phyloP scores from a whole-genome alignment of 2,797 vertebrate species.

The Lindbergichthys nudifrons region DNA sequence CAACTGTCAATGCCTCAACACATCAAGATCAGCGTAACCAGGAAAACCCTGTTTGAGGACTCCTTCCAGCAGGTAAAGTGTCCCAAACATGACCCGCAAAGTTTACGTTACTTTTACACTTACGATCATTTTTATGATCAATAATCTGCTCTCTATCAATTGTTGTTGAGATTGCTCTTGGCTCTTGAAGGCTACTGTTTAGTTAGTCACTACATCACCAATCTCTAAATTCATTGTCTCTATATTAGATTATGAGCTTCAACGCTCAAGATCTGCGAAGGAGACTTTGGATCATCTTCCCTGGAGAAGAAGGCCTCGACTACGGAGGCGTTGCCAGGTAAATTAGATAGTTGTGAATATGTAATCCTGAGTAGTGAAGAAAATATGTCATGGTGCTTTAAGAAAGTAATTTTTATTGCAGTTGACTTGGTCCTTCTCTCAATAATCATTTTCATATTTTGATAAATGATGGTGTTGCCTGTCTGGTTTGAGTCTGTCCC shows the following conservation, averaged over 20 bases:
- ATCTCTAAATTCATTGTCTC: neutral
- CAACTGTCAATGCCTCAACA: slow-evolving; percentile 97
- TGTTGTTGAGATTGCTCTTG: too few relatives aligned
- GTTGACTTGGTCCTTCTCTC: neutral
- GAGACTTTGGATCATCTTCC: slow-evolving; percentile 97
- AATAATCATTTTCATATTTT: neutral
- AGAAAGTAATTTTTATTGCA: neutral
- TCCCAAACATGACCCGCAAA: neutral
- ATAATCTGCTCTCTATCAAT: too few relatives aligned
- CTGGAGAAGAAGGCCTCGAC: slow-evolving; percentile 98
- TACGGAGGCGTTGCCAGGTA: slow-evolving; percentile 98
- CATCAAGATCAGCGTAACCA: slow-evolving; percentile 95
- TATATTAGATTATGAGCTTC: slow-evolving; percentile 96
- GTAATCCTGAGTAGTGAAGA: neutral
- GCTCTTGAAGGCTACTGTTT: neutral
- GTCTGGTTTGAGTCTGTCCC: neutral
- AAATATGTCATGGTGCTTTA: neutral
- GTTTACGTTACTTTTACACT: neutral
- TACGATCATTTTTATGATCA: neutral
- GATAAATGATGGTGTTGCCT: neutral
- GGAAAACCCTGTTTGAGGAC: slow-evolving; percentile 97
- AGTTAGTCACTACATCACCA: neutral
- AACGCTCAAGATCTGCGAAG: slow-evolving; percentile 94
- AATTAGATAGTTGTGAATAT: slow-evolving; percentile 72
- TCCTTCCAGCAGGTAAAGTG: slow-evolving; percentile 95